These are phyloP conservation scores for Pangasius krempfi DNA, from an alignment of 2,797 vertebrate genomes.

Conservation along the genomic window DNA sequence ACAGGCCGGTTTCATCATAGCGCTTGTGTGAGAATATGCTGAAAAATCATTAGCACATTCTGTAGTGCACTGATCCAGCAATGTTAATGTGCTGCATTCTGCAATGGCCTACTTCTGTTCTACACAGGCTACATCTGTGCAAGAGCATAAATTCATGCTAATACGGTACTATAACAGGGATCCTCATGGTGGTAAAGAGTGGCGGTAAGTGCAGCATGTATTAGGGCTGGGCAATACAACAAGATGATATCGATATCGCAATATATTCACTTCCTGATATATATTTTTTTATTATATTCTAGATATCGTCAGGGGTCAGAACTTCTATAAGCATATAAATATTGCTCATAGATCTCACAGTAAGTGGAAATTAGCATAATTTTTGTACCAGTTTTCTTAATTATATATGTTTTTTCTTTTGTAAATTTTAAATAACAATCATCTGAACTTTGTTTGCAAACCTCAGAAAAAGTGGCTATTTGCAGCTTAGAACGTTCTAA, in stretches of 20 bases:
- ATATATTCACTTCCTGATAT: neutral
- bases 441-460: neutral
- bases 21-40: neutral
- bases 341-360: neutral
- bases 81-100: slow-evolving; percentile 38
- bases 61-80: slow-evolving; percentile 14
- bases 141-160: slow-evolving; percentile 8
- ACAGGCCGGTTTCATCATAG: neutral
- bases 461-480: neutral
- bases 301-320: neutral
- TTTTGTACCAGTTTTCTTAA: neutral
- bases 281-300: neutral
- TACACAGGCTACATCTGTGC: slow-evolving; percentile 12
- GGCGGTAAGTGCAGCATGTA: neutral
- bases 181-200: neutral
- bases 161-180: neutral
- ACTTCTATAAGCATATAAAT: neutral
- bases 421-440: neutral
- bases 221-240: neutral
- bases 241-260: neutral
- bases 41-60: slow-evolving; percentile 52
- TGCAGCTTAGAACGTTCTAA: neutral
- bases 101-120: slow-evolving; percentile 51
- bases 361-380: neutral
- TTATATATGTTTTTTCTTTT: neutral